Base-by-base conservation (phyloP, 1,140 invertebrate genomes). In the Drosophila quadrilineata region DNA sequence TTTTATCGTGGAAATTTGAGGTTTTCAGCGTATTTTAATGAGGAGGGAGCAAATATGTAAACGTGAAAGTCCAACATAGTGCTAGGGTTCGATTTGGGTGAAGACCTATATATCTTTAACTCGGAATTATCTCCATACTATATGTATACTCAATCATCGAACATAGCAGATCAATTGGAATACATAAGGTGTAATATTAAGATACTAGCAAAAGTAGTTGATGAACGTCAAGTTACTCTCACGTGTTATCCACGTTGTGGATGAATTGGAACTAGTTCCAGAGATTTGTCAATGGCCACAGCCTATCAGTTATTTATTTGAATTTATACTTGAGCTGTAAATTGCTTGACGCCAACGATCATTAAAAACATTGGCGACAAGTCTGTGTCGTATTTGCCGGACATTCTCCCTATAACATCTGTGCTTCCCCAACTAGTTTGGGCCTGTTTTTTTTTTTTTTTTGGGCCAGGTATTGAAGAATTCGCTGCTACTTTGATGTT, bases 281-380 rank as follows among this genome's bases (percentile, higher is more conserved):
- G 26, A 59, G 35, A 41, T 71, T 82, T 75, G 67, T 65, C 68
- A 66, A 66, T 26, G 17, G 6, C 38, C 28, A 35, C 56, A 70
- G 59, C 56, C 52, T 59, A 70, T 66, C 50, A 41, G 59, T 70
- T 76, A 66, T 76, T 84, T 72, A 84, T 68, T 70, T 76, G 67
- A 69, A 43, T 59, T 66, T 67, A 41, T 53, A 84, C 84, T 82
- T 76, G n/a, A 77, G 59, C 68, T 76, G 76, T 76, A 80, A 84
- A 80, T 84, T 69, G 54, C 68, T 84, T 80, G 73, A 84, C 77
- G 73, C 77, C 73, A 84, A 50, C 19, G 46, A 82, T 76, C 73
- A 66, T 82, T 66, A 73, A 82, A 71, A 50, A 36, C 3, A 19
- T 29, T 60, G 40, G 63, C 63, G 56, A 43, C 56, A 52, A 8